Evolutionary conservation across 2,888 invertebrate species (phyloP).

Genomic region (Microplitis deprimator): DNA sequence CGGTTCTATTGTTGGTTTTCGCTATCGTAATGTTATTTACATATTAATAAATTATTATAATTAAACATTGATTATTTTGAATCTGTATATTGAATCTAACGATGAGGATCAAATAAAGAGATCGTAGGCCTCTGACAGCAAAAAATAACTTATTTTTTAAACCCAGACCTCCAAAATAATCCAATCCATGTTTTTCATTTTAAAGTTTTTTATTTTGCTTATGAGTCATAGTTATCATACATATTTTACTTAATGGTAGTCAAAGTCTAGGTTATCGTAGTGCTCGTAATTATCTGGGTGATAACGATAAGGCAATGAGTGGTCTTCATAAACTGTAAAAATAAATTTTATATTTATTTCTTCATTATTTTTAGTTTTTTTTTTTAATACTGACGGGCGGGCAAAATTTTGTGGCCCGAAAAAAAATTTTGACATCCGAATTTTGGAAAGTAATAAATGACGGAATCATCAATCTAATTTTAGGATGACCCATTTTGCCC

Average conservation of each 20-base stretch:
- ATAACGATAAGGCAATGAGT: neutral
- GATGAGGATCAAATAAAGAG: constrained; percentile 29
- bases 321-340: neutral
- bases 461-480: too few species aligned
- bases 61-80: constrained; percentile 48
- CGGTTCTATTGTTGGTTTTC: constrained; percentile 60
- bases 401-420: too few species aligned
- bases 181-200: neutral
- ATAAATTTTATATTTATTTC: neutral
- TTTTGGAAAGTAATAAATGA: too few species aligned
- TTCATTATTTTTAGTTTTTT: neutral
- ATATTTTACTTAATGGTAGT: constrained; percentile 46
- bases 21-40: constrained; percentile 60
- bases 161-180: neutral
- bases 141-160: constrained; percentile 23
- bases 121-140: constrained; percentile 41
- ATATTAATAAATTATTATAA: constrained; percentile 49
- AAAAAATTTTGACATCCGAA: too few species aligned
- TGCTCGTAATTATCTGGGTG: constrained; percentile 41
- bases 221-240: neutral
- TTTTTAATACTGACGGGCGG: too few species aligned
- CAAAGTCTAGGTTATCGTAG: constrained; percentile 53
- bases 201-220: neutral
- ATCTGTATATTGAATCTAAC: constrained; percentile 48
- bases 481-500: too few species aligned